Evolutionary conservation across 1,140 invertebrate species (phyloP).

Genomic region (Meloidogyne hapla): DNA sequence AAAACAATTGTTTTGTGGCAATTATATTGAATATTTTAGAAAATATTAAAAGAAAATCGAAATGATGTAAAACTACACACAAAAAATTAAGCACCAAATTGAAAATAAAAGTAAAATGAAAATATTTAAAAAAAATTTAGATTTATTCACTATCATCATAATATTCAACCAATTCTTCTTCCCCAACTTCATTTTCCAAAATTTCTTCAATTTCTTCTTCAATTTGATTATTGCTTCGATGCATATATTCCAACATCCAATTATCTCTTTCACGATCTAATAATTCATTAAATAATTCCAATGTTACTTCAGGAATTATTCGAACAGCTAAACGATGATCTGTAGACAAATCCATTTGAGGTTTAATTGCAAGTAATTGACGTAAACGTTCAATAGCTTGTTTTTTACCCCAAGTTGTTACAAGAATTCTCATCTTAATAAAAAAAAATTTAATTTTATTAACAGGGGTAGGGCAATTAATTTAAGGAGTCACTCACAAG

Average conservation of each 20-base stretch:
- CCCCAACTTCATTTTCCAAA: neutral
- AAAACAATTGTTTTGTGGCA: too few species aligned
- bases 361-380: conserved; percentile 14
- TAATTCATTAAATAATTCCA: neutral
- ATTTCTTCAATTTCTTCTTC: neutral
- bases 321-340: neutral
- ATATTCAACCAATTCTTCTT: neutral
- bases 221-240: neutral
- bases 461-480: too few species aligned
- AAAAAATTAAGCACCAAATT: too few species aligned
- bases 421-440: conserved; percentile 12
- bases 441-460: neutral
- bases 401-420: conserved; percentile 13
- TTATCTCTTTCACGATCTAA: neutral
- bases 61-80: too few species aligned
- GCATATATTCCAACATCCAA: neutral
- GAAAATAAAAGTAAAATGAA: too few species aligned
- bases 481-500: too few species aligned
- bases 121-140: too few species aligned
- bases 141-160: neutral
- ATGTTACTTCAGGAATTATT: conserved; percentile 24
- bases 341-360: conserved; percentile 14
- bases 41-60: too few species aligned
- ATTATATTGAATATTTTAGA: too few species aligned
- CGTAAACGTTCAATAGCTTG: neutral